Conservation (phyloP, 2,113 vertebrate species). For the Plecotus auritus region DNA sequence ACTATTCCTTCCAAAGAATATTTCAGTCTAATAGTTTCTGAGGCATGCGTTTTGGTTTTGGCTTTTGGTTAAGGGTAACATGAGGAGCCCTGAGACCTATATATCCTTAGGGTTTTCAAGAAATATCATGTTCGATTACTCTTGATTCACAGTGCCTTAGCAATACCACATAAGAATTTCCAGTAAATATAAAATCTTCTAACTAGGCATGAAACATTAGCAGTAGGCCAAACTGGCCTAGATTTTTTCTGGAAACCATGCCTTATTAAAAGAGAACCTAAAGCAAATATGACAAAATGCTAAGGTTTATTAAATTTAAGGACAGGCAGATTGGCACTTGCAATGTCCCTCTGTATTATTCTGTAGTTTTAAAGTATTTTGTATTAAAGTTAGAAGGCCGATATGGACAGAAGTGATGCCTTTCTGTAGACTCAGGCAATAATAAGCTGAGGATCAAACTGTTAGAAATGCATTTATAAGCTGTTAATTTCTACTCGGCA, state of each 20-base stretch:
- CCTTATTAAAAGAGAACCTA: background rate
- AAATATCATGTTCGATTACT: conserved; percentile 46
- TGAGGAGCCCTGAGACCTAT: conserved; percentile 45
- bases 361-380: background rate
- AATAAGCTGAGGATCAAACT: background rate
- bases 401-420: background rate
- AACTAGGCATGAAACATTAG: conserved; percentile 28
- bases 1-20: conserved; percentile 37
- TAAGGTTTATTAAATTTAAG: background rate
- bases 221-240: background rate
- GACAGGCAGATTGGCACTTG: background rate
- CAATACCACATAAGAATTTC: conserved; percentile 29
- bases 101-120: conserved; percentile 55
- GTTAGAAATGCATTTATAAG: background rate
- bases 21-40: conserved; percentile 36
- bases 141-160: background rate
- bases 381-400: background rate
- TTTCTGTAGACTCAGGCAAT: background rate
- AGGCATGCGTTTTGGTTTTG: conserved; percentile 39
- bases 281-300: conserved; percentile 2
- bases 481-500: background rate
- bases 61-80: conserved; percentile 56
- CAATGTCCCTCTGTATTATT: background rate
- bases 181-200: conserved; percentile 40
- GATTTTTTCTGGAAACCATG: background rate